Evolutionary conservation across 1,140 invertebrate species (phyloP), one percentile per base, ranked within the genome.

Genomic region (Papilio machaon): DNA sequence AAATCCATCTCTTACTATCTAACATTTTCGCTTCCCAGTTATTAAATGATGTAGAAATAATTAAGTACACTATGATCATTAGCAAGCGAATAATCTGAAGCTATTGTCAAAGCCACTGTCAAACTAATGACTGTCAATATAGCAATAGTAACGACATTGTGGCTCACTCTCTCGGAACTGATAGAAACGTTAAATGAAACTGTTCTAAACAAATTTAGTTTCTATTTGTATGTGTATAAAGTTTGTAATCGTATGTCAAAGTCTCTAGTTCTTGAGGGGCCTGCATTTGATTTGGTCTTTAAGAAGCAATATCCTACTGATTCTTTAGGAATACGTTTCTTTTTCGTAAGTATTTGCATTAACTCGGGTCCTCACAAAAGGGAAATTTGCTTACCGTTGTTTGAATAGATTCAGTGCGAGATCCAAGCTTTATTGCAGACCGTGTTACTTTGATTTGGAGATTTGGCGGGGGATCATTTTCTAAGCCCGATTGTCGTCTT

Each of bases 111-210:
- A 88, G 83, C 85, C 79, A 81, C 84, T 86, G 88, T 90, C 87
- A 88, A 91, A 89, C 85, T 90, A 91, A 91, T 90, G 88, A 91
- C 87, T 85, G 86, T 86, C 88, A 88, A 86, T 86, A 87, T 87
- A 81, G 82, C 82, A 82, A 85, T 83, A 86, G 88, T 91, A 90
- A 91, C 88, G 90, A 91, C 86, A 81, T 83, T 84, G 82, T 82
- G 79, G 84, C 23, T 80, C 85, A 90, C 46, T 88, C 84, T 82
- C 77, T 82, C 80, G 89, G 91, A 92, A 92, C 84, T 88, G 89
- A 92, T 92, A 90, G 83, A 85, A 86, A 78, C 64, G 79, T 80
- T 58, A 82, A 82, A 81, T 80, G 82, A 81, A 19, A 38, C 58
- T 8, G 10, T 73, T 82, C 75, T 78, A 80, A 79, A 77, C 15